These are phyloP conservation scores for Myrmecobius fasciatus DNA, from an alignment of 2,113 vertebrate species.

Conservation along the genomic window DNA sequence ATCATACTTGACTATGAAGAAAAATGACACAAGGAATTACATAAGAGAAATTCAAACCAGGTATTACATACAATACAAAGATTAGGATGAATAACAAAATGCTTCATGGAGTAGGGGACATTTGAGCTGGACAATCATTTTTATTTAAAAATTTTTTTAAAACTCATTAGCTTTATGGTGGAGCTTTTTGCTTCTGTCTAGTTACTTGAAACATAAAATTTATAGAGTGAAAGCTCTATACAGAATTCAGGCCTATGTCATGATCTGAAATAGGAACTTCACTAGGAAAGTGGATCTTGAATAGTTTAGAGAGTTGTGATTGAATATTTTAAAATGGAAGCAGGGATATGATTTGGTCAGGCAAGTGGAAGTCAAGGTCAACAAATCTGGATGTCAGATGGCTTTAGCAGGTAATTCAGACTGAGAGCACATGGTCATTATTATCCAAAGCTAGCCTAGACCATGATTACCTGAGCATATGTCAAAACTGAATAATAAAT, in stretches of 20 bases:
- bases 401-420: neutral
- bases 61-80: neutral
- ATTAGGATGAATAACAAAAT: neutral
- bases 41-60: neutral
- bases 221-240: too few species aligned
- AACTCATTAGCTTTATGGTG: neutral
- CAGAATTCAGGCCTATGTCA: neutral
- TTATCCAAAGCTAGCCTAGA: neutral
- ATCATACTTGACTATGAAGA: neutral
- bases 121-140: neutral
- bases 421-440: neutral
- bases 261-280: neutral
- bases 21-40: neutral
- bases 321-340: neutral
- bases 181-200: neutral
- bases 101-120: neutral
- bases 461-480: neutral
- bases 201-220: neutral
- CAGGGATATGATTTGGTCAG: neutral
- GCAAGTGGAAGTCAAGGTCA: neutral
- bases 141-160: neutral
- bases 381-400: neutral
- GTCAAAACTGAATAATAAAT: neutral
- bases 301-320: neutral
- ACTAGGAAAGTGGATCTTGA: neutral